phyloP scores from a whole-genome alignment of 2,888 invertebrate genomes.

The Plagodis dolabraria region DNA sequence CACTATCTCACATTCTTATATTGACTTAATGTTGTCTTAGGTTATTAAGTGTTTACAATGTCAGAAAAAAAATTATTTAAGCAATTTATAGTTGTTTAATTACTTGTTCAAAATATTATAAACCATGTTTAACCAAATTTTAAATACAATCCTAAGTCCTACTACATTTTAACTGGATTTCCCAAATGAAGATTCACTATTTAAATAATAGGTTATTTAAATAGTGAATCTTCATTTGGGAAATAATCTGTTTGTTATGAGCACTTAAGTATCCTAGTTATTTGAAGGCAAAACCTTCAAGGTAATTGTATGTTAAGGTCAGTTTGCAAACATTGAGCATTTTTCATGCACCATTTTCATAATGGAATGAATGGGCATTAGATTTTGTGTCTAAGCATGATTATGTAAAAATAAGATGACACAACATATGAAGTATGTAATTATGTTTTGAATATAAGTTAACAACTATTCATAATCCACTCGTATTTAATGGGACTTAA shows the following conservation, averaged over 20 bases:
- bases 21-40: too few relatives aligned
- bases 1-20: too few relatives aligned
- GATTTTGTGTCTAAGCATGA: not conserved
- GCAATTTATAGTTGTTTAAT: too few relatives aligned
- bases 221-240: too few relatives aligned
- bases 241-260: conserved; percentile 11
- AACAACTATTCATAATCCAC: too few relatives aligned
- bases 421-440: too few relatives aligned
- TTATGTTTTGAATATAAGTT: too few relatives aligned
- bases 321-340: conserved; percentile 16
- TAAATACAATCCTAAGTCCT: not conserved
- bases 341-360: conserved; percentile 14
- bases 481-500: too few relatives aligned
- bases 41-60: too few relatives aligned
- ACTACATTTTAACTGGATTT: not conserved
- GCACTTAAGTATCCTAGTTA: conserved; percentile 19
- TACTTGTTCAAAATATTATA: too few relatives aligned
- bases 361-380: conserved; percentile 7
- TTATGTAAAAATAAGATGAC: too few relatives aligned
- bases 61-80: too few relatives aligned
- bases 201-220: conserved; percentile 2
- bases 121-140: not conserved
- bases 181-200: not conserved
- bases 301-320: conserved; percentile 31
- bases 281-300: conserved; percentile 33